A percentile compares a stretch with the other conserved stretches of the same genome.
phyloP scores from a whole-genome alignment of 2,888 invertebrate genomes.

The Spialia ferax region DNA sequence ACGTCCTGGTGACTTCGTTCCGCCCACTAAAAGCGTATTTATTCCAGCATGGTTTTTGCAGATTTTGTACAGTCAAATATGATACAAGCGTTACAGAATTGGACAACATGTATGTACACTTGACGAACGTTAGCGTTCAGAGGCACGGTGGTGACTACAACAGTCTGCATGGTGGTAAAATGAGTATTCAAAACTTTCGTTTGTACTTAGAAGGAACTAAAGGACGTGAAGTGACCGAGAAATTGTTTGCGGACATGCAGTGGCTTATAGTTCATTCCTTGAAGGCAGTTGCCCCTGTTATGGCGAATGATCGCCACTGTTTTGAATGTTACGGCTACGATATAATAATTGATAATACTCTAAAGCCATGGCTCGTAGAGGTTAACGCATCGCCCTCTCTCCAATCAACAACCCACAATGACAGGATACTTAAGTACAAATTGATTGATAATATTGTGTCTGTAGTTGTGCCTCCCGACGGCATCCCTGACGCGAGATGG shows the following conservation, averaged over 20 bases:
- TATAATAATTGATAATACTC: slow-evolving; percentile 96
- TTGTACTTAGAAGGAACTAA: slow-evolving; percentile 96
- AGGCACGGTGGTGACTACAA: slow-evolving; percentile 99
- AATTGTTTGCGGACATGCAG: slow-evolving; percentile 95
- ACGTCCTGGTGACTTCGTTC: slow-evolving; percentile 97
- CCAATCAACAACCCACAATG: slow-evolving; percentile 97
- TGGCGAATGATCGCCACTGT: slow-evolving; percentile 97
- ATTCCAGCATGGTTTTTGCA: slow-evolving; percentile 97
- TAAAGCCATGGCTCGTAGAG: slow-evolving; percentile 98
- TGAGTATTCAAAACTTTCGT: slow-evolving; percentile 96
- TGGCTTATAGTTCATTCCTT: slow-evolving; percentile 97
- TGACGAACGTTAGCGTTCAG: slow-evolving; percentile 98
- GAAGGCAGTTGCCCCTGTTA: slow-evolving; percentile 97
- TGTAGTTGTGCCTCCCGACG: slow-evolving; percentile 95
- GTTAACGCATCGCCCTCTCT: slow-evolving; percentile 98
- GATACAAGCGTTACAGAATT: slow-evolving; percentile 95
- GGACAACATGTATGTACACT: slow-evolving; percentile 97
- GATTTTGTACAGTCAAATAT: slow-evolving; percentile 98
- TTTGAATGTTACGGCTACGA: slow-evolving; percentile 99
- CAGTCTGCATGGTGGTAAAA: slow-evolving; percentile 97
- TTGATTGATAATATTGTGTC: slow-evolving; percentile 97
- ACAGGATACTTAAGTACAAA: slow-evolving; percentile 97
- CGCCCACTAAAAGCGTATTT: slow-evolving; percentile 97
- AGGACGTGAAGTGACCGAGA: slow-evolving; percentile 95
- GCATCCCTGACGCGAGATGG: slow-evolving; percentile 96